phyloP scores from a whole-genome alignment of 1,140 invertebrate genomes.

The Drosophila pseudoananassae region DNA sequence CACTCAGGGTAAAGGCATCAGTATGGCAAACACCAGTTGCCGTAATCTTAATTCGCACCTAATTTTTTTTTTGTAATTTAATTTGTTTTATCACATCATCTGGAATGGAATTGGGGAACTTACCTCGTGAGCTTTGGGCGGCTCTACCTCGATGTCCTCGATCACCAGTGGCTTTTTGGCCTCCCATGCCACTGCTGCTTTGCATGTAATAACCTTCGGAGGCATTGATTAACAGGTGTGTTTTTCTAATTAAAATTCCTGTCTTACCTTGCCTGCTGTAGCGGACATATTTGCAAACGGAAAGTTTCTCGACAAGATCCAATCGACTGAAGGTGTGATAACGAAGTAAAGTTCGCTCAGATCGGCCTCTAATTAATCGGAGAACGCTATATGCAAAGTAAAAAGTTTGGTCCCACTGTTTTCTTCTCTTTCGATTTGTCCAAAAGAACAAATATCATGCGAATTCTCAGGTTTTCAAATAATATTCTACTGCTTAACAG shows the following conservation, averaged over 20 bases:
- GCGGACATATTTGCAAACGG: conserved; percentile 66
- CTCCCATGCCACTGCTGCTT: conserved; percentile 96
- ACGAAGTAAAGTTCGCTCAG: not conserved
- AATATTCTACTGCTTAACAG: too few species aligned
- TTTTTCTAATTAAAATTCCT: conserved; percentile 26
- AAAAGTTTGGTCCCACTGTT: too few species aligned
- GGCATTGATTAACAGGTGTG: not conserved
- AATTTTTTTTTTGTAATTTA: not conserved
- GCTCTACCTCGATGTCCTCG: conserved; percentile 97
- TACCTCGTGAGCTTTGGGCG: conserved; percentile 93
- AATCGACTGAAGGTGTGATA: conserved; percentile 16
- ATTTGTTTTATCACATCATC: not conserved
- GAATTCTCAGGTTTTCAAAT: too few species aligned
- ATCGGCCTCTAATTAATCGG: too few species aligned
- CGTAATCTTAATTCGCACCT: conserved; percentile 91
- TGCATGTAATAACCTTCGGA: conserved; percentile 91
- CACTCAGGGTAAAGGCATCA: conserved; percentile 96
- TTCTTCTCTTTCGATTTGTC: too few species aligned
- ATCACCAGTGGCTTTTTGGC: conserved; percentile 93
- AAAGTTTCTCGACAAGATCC: conserved; percentile 34
- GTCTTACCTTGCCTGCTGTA: conserved; percentile 73
- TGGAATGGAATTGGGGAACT: conserved; percentile 21
- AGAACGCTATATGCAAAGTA: too few species aligned
- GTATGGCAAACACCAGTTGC: conserved; percentile 98
- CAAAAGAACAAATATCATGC: too few species aligned